Evolutionary conservation across 2,797 vertebrate species (phyloP).

Genomic region (Sciaenops ocellatus): DNA sequence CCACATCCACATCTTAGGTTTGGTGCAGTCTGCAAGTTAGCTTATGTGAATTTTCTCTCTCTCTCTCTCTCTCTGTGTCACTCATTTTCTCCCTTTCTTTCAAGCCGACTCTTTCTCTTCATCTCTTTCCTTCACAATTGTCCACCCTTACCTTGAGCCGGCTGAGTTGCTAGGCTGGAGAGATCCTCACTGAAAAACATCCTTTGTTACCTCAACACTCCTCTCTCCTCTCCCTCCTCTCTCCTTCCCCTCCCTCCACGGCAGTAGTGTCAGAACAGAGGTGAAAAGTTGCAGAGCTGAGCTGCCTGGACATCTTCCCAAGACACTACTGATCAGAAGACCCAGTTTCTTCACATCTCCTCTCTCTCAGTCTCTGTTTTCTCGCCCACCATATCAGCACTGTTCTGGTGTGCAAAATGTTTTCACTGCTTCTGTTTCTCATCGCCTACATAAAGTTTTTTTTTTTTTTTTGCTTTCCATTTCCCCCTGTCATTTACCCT

Average conservation of each 20-base stretch:
- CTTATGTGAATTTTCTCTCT: neutral
- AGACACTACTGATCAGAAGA: conserved; percentile 36
- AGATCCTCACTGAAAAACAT: conserved; percentile 63
- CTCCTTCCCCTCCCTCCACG: conserved; percentile 5
- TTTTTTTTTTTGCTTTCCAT: neutral
- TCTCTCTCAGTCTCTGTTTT: conserved; percentile 22
- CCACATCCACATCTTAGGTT: neutral
- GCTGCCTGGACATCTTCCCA: conserved; percentile 36
- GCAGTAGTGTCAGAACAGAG: conserved; percentile 44
- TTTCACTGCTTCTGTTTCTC: conserved; percentile 1
- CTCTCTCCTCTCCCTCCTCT: neutral
- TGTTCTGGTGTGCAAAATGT: conserved; percentile 16
- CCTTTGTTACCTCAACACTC: conserved; percentile 3
- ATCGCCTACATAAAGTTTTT: neutral
- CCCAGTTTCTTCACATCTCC: conserved; percentile 21
- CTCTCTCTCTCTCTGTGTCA: neutral
- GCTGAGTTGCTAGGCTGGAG: conserved; percentile 69
- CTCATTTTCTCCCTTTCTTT: neutral
- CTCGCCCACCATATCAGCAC: conserved; percentile 24
- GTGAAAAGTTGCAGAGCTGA: conserved; percentile 56
- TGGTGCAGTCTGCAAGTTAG: neutral
- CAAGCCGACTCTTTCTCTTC: neutral
- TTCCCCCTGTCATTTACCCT: neutral
- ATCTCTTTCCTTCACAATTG: conserved; percentile 17
- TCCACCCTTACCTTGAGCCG: conserved; percentile 53